Base-by-base conservation (phyloP, 2,113 vertebrate genomes). In the Oceanites oceanicus region DNA sequence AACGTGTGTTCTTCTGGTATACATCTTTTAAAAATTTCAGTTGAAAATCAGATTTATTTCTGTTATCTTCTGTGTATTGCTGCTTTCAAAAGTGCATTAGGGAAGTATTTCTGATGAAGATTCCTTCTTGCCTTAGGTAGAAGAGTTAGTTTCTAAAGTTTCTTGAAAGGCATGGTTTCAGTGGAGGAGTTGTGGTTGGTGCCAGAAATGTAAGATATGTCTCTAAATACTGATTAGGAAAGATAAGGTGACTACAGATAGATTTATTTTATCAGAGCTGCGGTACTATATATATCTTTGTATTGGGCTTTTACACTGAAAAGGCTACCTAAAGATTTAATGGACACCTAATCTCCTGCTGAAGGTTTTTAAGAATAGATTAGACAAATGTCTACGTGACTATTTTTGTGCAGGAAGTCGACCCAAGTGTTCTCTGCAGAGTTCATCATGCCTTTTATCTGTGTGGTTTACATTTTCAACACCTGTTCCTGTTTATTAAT, bases 311-410 rank as follows among this genome's bases (percentile, higher is more conserved):
- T 92, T 83, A 47, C 18, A n/a, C 53, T 73, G 49, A 65, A 92
- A 94, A 92, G 71, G n/a, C 62, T 91, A 38, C 58, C 49, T 73
- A 2, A 5, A 72, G 75, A 34, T 94, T 90, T 96, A 90, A 76
- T 59, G n/a, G 53, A 68, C n/a, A 38, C 40, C 13, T 95, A 90
- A 94, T 88, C 73, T 96, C 45, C 61, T 71, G 38, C 58, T 65
- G 75, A 55, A 88, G 40, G 38, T 82, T 90, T 96, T 88, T 71
- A 90, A 83, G 62, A 88, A 67, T 38, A 92, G 79, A 63, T 92
- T 72, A 95, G 79, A 83, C 67, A 82, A 44, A 83, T 52, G 44
- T 83, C 75, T 83, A 2, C 36, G 65, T 71, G 78, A 82, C 55
- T 93, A 13, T 94, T 95, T 88, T 74, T 86, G 91, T 92, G 78